phyloP scores from a whole-genome alignment of 2,888 invertebrate genomes.

The Achlya flavicornis region DNA sequence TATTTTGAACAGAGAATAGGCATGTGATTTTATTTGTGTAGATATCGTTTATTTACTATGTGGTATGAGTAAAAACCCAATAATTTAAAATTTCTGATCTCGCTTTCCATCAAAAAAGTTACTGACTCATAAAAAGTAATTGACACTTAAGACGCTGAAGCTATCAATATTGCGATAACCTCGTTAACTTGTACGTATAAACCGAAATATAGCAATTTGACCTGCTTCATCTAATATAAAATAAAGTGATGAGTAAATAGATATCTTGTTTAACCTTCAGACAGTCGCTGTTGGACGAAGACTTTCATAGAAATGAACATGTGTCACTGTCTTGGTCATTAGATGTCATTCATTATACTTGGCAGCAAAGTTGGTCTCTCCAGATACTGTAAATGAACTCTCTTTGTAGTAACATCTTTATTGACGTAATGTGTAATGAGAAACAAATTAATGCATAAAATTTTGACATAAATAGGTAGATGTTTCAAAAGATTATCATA shows the following conservation, averaged over 20 bases:
- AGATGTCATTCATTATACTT: not conserved
- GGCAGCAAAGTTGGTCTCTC: not conserved
- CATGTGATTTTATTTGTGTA: too few species aligned
- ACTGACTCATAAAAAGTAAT: slow-evolving; percentile 60
- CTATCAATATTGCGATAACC: slow-evolving; percentile 59
- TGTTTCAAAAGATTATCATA: slow-evolving; percentile 18
- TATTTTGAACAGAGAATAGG: not conserved
- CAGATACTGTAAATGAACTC: not conserved
- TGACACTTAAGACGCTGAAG: slow-evolving; percentile 52
- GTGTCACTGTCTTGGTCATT: not conserved
- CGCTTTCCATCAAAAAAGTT: slow-evolving; percentile 41
- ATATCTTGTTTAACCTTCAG: slow-evolving; percentile 12
- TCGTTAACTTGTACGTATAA: slow-evolving; percentile 51
- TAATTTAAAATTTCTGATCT: slow-evolving; percentile 11
- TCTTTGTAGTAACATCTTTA: not conserved
- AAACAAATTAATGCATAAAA: not conserved
- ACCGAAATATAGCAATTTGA: slow-evolving; percentile 41
- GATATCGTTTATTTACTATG: too few species aligned
- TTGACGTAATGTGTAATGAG: not conserved
- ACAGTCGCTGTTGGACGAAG: not conserved
- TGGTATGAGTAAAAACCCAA: not conserved
- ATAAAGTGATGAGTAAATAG: slow-evolving; percentile 25
- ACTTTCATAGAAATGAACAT: not conserved
- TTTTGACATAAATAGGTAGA: not conserved
- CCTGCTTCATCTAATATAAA: slow-evolving; percentile 36